Evolutionary conservation across 2,888 invertebrate species (phyloP).

Genomic region (Drosophila emarginata): DNA sequence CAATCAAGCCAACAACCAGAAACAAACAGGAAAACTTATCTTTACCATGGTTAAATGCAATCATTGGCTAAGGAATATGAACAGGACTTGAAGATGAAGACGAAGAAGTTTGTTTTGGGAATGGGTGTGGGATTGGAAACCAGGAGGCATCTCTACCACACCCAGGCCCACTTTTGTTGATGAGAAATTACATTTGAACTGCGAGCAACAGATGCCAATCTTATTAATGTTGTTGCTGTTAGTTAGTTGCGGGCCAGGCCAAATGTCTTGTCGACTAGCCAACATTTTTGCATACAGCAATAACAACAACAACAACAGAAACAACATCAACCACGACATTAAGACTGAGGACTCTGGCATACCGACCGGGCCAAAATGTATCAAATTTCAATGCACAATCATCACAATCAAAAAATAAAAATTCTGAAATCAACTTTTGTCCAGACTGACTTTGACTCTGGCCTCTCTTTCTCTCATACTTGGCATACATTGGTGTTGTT

Average conservation of each 20-base stretch:
- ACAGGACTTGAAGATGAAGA: neutral
- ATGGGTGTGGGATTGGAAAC: slow-evolving; percentile 10
- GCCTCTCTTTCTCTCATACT: slow-evolving; percentile 39
- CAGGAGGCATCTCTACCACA: slow-evolving; percentile 50
- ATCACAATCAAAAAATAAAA: slow-evolving; percentile 79
- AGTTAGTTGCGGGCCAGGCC: slow-evolving; percentile 54
- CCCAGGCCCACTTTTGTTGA: slow-evolving; percentile 71
- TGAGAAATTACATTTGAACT: slow-evolving; percentile 75
- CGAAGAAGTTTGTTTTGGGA: neutral
- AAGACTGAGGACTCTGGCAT: slow-evolving; percentile 37
- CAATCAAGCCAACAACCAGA: neutral
- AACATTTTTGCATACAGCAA: slow-evolving; percentile 73
- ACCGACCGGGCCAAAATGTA: slow-evolving; percentile 77
- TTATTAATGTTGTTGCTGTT: slow-evolving; percentile 71
- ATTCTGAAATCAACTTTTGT: slow-evolving; percentile 75
- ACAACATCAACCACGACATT: slow-evolving; percentile 33
- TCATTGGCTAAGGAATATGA: slow-evolving; percentile 25
- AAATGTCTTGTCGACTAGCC: slow-evolving; percentile 72
- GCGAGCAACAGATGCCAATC: slow-evolving; percentile 75
- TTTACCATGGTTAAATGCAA: slow-evolving; percentile 56
- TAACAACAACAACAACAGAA: slow-evolving; percentile 26
- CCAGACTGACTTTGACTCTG: neutral
- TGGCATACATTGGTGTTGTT: slow-evolving; percentile 51
- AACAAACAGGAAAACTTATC: slow-evolving; percentile 51
- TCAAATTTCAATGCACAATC: slow-evolving; percentile 82